Percentiles rank a stretch among this genome's conserved stretches.
phyloP scores from a whole-genome alignment of 2,113 vertebrate genomes.

The Galemys pyrenaicus region DNA sequence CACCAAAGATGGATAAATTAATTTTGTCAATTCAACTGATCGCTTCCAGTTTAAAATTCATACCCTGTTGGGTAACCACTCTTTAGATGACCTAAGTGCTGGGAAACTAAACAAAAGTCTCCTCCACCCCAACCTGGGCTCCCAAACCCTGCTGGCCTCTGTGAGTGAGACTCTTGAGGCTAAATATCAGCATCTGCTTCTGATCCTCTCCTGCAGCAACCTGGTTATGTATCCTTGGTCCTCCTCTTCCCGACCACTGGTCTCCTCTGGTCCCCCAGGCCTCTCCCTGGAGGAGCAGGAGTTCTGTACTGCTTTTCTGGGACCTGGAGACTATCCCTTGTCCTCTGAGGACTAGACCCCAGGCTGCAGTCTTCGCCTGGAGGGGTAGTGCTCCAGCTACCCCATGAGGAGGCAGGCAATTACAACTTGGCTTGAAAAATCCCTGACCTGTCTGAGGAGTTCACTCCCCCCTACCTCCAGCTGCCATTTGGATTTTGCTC shows the following conservation, averaged over 20 bases:
- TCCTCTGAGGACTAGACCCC: not conserved
- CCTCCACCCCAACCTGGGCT: too few species aligned
- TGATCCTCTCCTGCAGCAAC: not conserved
- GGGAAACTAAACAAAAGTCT: not conserved
- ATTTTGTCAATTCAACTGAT: not conserved
- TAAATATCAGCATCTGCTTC: not conserved
- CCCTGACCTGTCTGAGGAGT: not conserved
- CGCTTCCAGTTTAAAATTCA: not conserved
- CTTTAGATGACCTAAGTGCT: not conserved
- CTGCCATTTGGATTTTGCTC: not conserved
- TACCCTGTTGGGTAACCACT: not conserved
- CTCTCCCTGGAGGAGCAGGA: rapidly evolving
- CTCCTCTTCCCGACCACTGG: not conserved
- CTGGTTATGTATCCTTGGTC: not conserved
- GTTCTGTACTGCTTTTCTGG: not conserved
- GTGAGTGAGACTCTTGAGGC: rapidly evolving
- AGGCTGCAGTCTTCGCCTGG: not conserved
- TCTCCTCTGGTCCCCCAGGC: not conserved
- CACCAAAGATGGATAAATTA: not conserved
- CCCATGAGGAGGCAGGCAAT: not conserved
- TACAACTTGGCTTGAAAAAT: not conserved
- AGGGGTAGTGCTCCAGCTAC: not conserved
- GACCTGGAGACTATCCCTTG: not conserved
- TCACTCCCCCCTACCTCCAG: not conserved
- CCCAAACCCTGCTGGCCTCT: not conserved